Percentiles rank a stretch among this genome's conserved stretches.
Evolutionary conservation across 2,797 vertebrate genomes (phyloP).

Genomic region (Netta rufina): DNA sequence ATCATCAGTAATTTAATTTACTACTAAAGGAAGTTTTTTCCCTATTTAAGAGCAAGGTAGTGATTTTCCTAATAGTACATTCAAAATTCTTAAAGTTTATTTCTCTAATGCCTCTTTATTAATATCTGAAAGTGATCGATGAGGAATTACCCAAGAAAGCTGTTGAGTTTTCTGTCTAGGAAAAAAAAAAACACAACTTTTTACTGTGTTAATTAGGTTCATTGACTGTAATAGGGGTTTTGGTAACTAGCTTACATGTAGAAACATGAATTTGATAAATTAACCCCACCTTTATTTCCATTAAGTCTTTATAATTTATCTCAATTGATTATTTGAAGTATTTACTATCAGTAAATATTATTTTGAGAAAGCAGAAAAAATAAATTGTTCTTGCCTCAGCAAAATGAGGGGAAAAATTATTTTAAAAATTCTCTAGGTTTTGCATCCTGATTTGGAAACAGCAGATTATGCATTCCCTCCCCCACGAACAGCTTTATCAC

Average conservation of each 20-base stretch:
- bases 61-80: neutral
- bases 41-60: neutral
- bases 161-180: neutral
- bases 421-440: slow-evolving; percentile 82
- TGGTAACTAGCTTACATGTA: neutral
- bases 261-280: neutral
- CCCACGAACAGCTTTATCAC: slow-evolving; percentile 90
- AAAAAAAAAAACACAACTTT: neutral
- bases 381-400: neutral
- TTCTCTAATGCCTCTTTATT: neutral
- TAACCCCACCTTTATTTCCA: neutral
- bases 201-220: neutral
- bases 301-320: neutral
- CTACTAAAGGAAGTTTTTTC: neutral
- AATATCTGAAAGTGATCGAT: neutral
- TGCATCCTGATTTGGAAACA: slow-evolving; percentile 96
- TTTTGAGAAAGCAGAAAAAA: neutral
- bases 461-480: slow-evolving; percentile 98
- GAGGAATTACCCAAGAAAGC: neutral
- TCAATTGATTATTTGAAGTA: neutral
- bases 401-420: neutral
- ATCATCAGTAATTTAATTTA: neutral
- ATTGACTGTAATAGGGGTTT: neutral
- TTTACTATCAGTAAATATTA: neutral
- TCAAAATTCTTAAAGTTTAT: neutral